Evolutionary conservation across 2,797 vertebrate genomes (phyloP), one percentile per base, ranked within the genome.

Genomic region (Halcyon badia): DNA sequence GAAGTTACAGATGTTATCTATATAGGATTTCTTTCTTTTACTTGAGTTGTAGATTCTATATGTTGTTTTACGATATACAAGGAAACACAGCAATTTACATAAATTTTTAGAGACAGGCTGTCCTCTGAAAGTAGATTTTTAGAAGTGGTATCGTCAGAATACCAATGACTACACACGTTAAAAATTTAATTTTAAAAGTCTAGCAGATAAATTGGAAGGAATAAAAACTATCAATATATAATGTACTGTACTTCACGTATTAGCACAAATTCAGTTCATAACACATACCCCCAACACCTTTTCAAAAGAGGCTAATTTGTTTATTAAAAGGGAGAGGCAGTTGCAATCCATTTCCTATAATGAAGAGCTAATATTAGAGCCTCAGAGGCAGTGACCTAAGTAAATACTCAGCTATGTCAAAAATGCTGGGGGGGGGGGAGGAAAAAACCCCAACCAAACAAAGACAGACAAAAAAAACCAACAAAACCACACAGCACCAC

Each of bases 221-320:
- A 60, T 24, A 62, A 83, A 83, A 93, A 14, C 7, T 14, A 71
- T 49, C 25, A 14, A 33, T 14, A 61, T 9, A n/a, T 28, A 78
- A 60, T 1, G 2, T 28, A 60, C 0, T 49, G 25, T 52, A 41
- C 58, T 61, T 57, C 22, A 72, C 0, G 0, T 49, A 54, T 21
- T 26, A 65, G 17, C 25, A 11, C 6, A 73, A 62, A 78, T 37
- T 94, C 51, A 30, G 54, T 70, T 44, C 15, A 4, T 51, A 82
- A 83, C 5, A 11, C 21, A 37, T 3, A 42, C 2, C 4, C 17
- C 14, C 18, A 22, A 61, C 1, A 61, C 6, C 56, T 69, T 64
- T 54, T 25, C 11, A 37, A 44, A 68, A 60, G 56, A 60, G 35
- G 33, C 11, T 13, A 25, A 71, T 44, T 46, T 65, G 15, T 52